These are phyloP conservation scores for Holcopasites calliopsidis DNA, from an alignment of 1,140 invertebrate species.

Conservation along the genomic window DNA sequence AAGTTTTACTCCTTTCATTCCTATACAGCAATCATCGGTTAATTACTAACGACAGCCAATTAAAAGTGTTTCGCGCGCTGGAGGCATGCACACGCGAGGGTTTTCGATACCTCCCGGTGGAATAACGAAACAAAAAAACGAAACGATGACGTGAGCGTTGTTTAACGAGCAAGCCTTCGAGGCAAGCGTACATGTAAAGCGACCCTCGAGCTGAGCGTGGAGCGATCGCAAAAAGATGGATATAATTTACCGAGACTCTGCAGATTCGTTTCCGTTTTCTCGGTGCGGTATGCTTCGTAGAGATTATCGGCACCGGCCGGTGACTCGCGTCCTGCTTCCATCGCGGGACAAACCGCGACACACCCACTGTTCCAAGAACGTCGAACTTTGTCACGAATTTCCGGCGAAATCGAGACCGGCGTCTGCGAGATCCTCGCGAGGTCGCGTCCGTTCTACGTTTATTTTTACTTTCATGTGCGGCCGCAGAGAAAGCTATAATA, in stretches of 20 bases:
- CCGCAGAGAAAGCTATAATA: neutral
- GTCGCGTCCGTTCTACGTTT: neutral
- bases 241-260: constrained; percentile 55
- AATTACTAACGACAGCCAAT: neutral
- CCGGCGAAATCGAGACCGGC: constrained; percentile 9
- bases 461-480: neutral
- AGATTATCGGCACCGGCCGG: constrained; percentile 32
- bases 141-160: constrained; percentile 10
- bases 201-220: neutral
- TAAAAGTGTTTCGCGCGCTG: neutral
- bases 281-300: constrained; percentile 45
- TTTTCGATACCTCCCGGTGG: neutral
- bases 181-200: neutral
- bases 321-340: constrained; percentile 43
- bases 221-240: neutral
- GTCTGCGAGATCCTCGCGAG: neutral
- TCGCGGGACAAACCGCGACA: constrained; percentile 41
- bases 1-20: neutral
- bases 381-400: constrained; percentile 47
- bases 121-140: neutral
- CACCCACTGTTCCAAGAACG: constrained; percentile 58
- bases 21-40: no score
- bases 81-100: neutral
- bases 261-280: constrained; percentile 46
- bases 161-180: neutral